Evolutionary conservation across 2,888 invertebrate genomes (phyloP).

Genomic region (Fragum fragum): DNA sequence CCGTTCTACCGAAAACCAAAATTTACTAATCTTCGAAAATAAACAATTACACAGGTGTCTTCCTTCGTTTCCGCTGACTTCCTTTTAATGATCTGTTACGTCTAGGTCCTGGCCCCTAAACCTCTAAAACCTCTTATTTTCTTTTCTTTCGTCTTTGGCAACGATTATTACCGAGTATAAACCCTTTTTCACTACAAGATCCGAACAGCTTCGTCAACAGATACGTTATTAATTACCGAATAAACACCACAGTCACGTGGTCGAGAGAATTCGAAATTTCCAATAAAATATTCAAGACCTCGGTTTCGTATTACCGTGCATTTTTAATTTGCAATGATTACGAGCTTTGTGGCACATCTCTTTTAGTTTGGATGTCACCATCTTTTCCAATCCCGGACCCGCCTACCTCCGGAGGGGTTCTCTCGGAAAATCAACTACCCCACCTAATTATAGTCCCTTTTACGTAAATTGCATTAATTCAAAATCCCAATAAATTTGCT

Average conservation of each 20-base stretch:
- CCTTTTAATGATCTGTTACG: conserved; percentile 2
- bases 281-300: conserved; percentile 28
- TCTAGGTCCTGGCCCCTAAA: not conserved
- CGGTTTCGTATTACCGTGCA: conserved; percentile 22
- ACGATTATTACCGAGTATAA: not conserved
- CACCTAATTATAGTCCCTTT: conserved; percentile 66
- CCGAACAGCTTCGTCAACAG: not conserved
- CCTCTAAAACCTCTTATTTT: not conserved
- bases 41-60: conserved; percentile 12
- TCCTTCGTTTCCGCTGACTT: not conserved
- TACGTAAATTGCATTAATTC: conserved; percentile 71
- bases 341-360: conserved; percentile 21
- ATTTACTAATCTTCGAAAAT: not conserved
- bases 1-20: too few species aligned
- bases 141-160: not conserved
- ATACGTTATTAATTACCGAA: not conserved
- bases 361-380: conserved; percentile 12
- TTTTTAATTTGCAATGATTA: conserved; percentile 26
- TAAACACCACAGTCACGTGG: conserved; percentile 5
- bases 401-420: conserved; percentile 40
- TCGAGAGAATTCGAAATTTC: conserved; percentile 15
- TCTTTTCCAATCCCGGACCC: not conserved
- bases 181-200: not conserved
- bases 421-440: conserved; percentile 46
- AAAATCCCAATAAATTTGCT: conserved; percentile 69